Conservation (phyloP, 1,140 invertebrate species). For the Scylla paramamosain region DNA sequence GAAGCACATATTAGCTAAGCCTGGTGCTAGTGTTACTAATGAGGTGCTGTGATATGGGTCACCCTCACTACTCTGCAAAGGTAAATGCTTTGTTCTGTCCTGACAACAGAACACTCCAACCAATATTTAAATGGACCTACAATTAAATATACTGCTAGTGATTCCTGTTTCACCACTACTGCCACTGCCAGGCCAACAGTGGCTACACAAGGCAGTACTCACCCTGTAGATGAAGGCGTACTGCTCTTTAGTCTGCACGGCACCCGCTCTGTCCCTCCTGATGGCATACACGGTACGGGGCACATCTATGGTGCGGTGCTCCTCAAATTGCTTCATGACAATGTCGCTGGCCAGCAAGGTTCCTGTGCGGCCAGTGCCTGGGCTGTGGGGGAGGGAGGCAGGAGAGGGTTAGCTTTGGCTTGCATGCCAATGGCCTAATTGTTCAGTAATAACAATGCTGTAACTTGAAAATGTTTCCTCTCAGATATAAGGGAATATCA, state of each 20-base stretch:
- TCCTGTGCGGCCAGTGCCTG: constrained; percentile 94
- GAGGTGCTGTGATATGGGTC: neutral
- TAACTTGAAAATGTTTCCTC: neutral
- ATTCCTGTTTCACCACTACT: too few species aligned
- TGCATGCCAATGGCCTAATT: neutral
- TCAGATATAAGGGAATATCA: neutral
- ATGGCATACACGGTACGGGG: constrained; percentile 91
- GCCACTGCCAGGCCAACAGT: too few species aligned
- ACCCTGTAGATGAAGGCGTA: constrained; percentile 87
- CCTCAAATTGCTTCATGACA: constrained; percentile 88
- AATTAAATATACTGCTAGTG: too few species aligned
- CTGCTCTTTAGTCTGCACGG: constrained; percentile 90
- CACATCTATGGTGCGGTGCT: constrained; percentile 89
- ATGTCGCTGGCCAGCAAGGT: constrained; percentile 92
- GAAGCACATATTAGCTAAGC: constrained; percentile 30
- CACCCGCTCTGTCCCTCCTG: constrained; percentile 91
- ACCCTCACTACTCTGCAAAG: neutral
- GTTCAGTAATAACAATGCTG: neutral
- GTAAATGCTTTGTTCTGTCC: neutral
- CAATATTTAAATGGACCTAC: too few species aligned
- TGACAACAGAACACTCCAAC: neutral
- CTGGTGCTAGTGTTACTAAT: neutral
- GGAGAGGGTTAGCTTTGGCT: neutral
- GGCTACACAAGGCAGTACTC: constrained; percentile 56
- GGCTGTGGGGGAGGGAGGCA: constrained; percentile 81